Percentiles rank a stretch among this genome's conserved stretches.
These are phyloP conservation scores for Agrochola lota DNA, from an alignment of 2,888 invertebrate genomes.

Conservation along the genomic window DNA sequence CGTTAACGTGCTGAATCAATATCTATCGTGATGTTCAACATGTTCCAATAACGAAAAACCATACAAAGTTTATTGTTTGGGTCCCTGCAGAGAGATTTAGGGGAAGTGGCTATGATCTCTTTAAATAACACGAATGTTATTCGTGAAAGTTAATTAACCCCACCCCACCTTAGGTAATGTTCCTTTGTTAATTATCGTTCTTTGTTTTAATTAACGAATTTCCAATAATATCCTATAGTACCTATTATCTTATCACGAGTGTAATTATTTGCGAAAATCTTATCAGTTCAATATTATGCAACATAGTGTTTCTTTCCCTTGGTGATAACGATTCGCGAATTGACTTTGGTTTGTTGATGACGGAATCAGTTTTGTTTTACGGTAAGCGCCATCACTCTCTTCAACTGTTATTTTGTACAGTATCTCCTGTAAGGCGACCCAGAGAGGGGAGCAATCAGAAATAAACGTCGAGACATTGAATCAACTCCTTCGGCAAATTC, in stretches of 20 bases:
- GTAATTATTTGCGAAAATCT: slow-evolving; percentile 10
- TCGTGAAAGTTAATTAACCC: too few species aligned
- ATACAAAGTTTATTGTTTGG: not conserved
- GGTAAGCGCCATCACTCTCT: not conserved
- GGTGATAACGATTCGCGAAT: not conserved
- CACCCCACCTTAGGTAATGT: too few species aligned
- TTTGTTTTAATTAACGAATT: slow-evolving; percentile 1
- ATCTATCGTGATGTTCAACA: too few species aligned
- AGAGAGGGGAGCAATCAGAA: too few species aligned
- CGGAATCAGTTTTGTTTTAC: not conserved
- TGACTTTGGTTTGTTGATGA: not conserved
- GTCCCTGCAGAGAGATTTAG: not conserved
- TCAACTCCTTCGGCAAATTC: too few species aligned
- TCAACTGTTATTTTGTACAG: not conserved
- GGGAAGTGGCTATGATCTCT: not conserved
- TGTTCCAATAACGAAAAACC: not conserved
- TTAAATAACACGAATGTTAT: too few species aligned
- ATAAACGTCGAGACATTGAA: too few species aligned
- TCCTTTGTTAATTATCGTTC: not conserved
- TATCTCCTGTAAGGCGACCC: not conserved
- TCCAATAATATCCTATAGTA: not conserved
- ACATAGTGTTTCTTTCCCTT: not conserved
- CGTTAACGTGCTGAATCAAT: too few species aligned
- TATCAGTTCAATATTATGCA: slow-evolving; percentile 26
- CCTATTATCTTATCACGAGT: slow-evolving; percentile 28